phyloP scores from a whole-genome alignment of 1,140 invertebrate species.

The Linepithema humile region DNA sequence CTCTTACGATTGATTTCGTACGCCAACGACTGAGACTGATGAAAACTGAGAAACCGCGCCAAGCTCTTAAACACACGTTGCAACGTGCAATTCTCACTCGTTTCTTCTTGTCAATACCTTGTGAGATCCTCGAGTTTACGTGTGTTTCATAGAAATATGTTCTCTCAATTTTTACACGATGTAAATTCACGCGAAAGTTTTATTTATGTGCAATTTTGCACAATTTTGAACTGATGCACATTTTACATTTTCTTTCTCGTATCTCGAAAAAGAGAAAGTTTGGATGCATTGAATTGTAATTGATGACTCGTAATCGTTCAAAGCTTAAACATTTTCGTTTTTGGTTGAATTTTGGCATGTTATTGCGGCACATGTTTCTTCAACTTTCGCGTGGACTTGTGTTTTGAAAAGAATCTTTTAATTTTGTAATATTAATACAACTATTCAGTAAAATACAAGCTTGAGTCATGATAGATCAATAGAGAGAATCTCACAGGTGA shows the following conservation, averaged over 20 bases:
- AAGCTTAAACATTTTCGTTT: no score
- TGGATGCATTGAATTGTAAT: no score
- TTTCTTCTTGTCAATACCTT: background rate
- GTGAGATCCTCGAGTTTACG: conserved; percentile 26
- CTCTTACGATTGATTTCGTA: background rate
- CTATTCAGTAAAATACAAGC: background rate
- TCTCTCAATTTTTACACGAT: background rate
- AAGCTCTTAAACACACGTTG: background rate
- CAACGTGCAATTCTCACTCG: background rate
- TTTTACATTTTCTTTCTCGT: no score
- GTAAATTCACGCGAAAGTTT: conserved; percentile 5
- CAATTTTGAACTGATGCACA: no score
- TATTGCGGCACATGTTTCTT: no score
- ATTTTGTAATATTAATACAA: background rate
- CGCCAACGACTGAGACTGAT: background rate
- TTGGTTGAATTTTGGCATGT: no score
- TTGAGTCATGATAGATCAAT: background rate
- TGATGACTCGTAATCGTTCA: no score
- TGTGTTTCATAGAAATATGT: background rate
- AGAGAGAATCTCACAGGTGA: conserved; percentile 46
- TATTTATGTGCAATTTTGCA: no score
- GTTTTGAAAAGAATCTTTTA: no score
- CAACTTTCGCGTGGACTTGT: no score
- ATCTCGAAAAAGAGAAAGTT: no score
- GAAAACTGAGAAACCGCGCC: conserved; percentile 64